A percentile compares a stretch with the other conserved stretches of the same genome.
Conservation (phyloP, 2,113 vertebrate species). For the Zosterops japonicus region DNA sequence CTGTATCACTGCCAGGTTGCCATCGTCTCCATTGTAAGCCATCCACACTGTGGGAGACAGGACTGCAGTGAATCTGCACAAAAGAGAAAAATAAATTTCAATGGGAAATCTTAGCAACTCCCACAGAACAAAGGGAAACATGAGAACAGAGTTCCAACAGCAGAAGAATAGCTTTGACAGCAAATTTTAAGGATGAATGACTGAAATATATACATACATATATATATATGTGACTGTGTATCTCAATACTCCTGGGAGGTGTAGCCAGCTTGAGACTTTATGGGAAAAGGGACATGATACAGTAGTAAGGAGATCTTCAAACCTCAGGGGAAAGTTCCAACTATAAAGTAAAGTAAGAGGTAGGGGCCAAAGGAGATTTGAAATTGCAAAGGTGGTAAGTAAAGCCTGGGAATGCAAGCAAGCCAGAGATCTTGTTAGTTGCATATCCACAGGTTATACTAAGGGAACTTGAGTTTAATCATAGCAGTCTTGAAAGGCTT, state of each 20-base stretch:
- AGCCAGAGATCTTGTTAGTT: neutral
- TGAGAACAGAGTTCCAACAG: constrained; percentile 41
- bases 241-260: neutral
- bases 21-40: constrained; percentile 49
- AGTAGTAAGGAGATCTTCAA: neutral
- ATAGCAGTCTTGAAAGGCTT: neutral
- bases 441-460: neutral
- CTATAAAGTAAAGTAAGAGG: neutral
- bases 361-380: neutral
- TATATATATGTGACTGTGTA: neutral
- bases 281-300: neutral
- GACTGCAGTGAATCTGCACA: constrained; percentile 20
- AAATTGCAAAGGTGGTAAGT: neutral
- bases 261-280: neutral
- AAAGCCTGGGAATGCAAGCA: neutral
- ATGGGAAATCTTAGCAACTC: constrained; percentile 57
- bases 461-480: neutral
- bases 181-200: constrained; percentile 35
- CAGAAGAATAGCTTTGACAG: constrained; percentile 55
- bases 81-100: constrained; percentile 64
- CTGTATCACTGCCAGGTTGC: constrained; percentile 62
- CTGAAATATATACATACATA: constrained; percentile 28
- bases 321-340: neutral
- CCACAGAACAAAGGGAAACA: constrained; percentile 59
- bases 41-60: constrained; percentile 37